Evolutionary conservation across 1,140 invertebrate species (phyloP).

Genomic region (Rhizoglyphus robini): DNA sequence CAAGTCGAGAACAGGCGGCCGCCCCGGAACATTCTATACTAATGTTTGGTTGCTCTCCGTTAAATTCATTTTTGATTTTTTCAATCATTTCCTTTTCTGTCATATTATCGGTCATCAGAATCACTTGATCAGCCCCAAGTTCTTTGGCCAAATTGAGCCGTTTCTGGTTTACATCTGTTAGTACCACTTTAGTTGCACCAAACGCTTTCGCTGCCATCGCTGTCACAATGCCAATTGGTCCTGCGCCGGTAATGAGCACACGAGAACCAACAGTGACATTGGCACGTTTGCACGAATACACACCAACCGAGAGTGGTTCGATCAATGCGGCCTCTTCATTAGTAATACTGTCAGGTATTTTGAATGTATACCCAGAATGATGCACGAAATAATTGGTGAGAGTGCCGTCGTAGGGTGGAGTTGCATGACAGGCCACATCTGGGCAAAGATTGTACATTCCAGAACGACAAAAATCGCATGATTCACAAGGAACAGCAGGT

Average conservation of each 20-base stretch:
- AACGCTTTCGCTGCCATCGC: conserved; percentile 71
- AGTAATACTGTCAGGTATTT: conserved; percentile 66
- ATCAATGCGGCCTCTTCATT: conserved; percentile 84
- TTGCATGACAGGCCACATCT: conserved; percentile 52
- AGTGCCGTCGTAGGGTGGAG: conserved; percentile 37
- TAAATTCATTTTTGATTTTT: conserved; percentile 46
- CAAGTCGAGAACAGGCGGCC: conserved; percentile 42
- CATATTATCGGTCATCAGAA: conserved; percentile 45
- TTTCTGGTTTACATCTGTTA: conserved; percentile 28
- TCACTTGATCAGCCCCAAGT: conserved; percentile 59
- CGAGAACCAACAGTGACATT: conserved; percentile 52
- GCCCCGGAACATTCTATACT: conserved; percentile 33
- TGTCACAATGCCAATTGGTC: conserved; percentile 73
- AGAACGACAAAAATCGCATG: conserved; percentile 66
- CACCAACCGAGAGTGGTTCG: conserved; percentile 80
- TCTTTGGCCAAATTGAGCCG: conserved; percentile 48
- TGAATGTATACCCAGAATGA: conserved; percentile 29
- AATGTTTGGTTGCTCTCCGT: conserved; percentile 26
- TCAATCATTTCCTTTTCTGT: conserved; percentile 42
- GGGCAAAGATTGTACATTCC: conserved; percentile 78
- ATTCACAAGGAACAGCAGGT: conserved; percentile 72
- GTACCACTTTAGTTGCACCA: conserved; percentile 58
- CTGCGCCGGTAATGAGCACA: conserved; percentile 76
- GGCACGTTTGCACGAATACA: conserved; percentile 74
- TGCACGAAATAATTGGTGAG: conserved; percentile 26